These are phyloP conservation scores for Cylloceria caligata DNA, from an alignment of 2,888 invertebrate genomes.

Conservation along the genomic window DNA sequence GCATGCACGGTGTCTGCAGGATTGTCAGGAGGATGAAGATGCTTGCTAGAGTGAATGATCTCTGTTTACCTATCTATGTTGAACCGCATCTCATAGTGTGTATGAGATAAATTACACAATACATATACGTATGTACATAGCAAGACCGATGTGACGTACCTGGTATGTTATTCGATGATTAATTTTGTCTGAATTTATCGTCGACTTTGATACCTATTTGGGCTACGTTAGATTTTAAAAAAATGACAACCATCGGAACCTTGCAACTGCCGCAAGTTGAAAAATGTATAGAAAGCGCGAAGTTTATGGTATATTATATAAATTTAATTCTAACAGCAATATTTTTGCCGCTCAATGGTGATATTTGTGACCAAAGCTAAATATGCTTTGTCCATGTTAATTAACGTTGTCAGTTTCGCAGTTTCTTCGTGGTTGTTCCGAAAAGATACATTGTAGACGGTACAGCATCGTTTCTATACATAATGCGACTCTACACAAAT, in stretches of 20 bases:
- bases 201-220: background rate
- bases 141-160: too few relatives aligned
- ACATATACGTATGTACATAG: too few relatives aligned
- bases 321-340: too few relatives aligned
- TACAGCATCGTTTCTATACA: too few relatives aligned
- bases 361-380: background rate
- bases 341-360: too few relatives aligned
- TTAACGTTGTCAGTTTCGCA: too few relatives aligned
- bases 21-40: conserved; percentile 18
- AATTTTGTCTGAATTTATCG: background rate
- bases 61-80: conserved; percentile 15
- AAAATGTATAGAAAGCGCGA: too few relatives aligned
- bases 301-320: too few relatives aligned
- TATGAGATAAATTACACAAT: conserved; percentile 12
- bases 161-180: background rate
- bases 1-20: background rate
- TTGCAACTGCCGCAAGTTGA: too few relatives aligned
- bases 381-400: background rate
- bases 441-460: too few relatives aligned
- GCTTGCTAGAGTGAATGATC: conserved; percentile 13
- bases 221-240: background rate
- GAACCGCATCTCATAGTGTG: conserved; percentile 8
- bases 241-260: background rate
- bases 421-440: too few relatives aligned
- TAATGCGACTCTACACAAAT: too few relatives aligned